A percentile compares a stretch with the other conserved stretches of the same genome.
Conservation (phyloP, 2,113 vertebrate genomes). For the Ochotona princeps region DNA sequence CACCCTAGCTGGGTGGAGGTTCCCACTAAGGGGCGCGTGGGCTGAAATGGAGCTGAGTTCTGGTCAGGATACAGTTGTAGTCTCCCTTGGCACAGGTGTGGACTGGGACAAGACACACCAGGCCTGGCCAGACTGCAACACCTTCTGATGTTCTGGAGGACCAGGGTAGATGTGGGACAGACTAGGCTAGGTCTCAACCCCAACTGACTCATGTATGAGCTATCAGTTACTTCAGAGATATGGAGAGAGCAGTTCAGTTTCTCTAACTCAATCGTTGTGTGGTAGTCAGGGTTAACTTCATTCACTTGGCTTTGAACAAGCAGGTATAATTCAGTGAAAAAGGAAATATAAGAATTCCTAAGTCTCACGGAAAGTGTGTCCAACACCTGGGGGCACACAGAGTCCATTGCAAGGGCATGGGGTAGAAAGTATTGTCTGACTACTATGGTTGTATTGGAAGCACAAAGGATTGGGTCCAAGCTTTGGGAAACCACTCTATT, state of each 20-base stretch:
- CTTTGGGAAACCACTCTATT: neutral
- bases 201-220: too few relatives aligned
- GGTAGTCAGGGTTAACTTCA: neutral
- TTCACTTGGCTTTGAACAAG: slow-evolving; percentile 7
- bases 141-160: too few relatives aligned
- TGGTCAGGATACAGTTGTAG: too few relatives aligned
- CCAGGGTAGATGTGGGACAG: too few relatives aligned
- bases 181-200: too few relatives aligned
- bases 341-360: neutral
- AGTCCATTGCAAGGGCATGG: neutral
- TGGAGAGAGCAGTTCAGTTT: neutral
- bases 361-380: neutral
- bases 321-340: neutral
- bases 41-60: too few relatives aligned
- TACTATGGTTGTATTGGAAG: neutral
- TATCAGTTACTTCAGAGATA: neutral
- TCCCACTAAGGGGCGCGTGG: too few relatives aligned
- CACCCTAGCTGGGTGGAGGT: too few relatives aligned
- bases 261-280: neutral
- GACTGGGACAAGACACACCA: too few relatives aligned
- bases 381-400: neutral
- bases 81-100: too few relatives aligned
- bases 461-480: neutral
- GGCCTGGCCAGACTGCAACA: too few relatives aligned
- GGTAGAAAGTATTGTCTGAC: neutral